Evolutionary conservation across 2,797 vertebrate species (phyloP).

Genomic region (Tauraco hartlaubi): DNA sequence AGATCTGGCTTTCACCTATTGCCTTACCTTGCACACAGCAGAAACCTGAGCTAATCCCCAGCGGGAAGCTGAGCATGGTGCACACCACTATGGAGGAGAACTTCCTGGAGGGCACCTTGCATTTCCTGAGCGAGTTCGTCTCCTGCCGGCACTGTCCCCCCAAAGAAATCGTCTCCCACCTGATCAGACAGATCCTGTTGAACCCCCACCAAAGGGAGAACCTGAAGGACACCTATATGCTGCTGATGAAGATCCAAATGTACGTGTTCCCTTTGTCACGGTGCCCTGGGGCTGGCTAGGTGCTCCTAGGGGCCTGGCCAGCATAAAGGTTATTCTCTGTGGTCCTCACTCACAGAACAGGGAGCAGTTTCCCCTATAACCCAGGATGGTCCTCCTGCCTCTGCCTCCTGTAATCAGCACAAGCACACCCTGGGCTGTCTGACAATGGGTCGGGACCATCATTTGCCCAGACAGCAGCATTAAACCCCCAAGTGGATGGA

Average conservation of each 20-base stretch:
- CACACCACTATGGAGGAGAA: conserved; percentile 90
- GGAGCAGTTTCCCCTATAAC: neutral
- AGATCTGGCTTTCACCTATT: neutral
- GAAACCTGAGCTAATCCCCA: conserved; percentile 82
- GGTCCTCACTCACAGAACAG: neutral
- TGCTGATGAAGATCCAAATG: conserved; percentile 95
- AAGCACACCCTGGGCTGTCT: neutral
- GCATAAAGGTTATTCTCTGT: neutral
- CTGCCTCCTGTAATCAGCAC: neutral
- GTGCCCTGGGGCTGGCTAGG: neutral
- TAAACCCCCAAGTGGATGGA: neutral
- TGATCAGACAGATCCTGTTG: conserved; percentile 88
- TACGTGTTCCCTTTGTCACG: conserved; percentile 59
- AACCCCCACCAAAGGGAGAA: conserved; percentile 76
- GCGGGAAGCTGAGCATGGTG: conserved; percentile 87
- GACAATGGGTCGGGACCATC: neutral
- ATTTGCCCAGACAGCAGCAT: neutral
- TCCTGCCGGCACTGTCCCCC: conserved; percentile 86
- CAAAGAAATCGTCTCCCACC: conserved; percentile 83
- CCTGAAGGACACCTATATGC: conserved; percentile 86
- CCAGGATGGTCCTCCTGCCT: neutral
- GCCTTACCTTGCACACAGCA: conserved; percentile 50
- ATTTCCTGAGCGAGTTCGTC: conserved; percentile 91
- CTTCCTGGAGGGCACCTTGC: conserved; percentile 88
- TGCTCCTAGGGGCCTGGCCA: neutral